A percentile compares a stretch with the other conserved stretches of the same genome.
phyloP scores from a whole-genome alignment of 2,888 invertebrate genomes.

The Chloroclystis v-ata region DNA sequence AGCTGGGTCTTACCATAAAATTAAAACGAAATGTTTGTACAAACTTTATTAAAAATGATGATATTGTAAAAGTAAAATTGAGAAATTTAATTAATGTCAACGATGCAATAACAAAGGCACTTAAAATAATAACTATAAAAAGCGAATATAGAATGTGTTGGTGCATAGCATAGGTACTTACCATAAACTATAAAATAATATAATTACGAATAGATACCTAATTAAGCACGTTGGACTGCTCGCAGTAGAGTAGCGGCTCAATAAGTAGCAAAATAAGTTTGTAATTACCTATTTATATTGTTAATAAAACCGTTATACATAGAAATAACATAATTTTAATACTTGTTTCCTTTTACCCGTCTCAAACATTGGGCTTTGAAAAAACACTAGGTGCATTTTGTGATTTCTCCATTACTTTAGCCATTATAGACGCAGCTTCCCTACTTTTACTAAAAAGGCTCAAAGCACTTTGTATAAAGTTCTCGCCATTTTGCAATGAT shows the following conservation, averaged over 20 bases:
- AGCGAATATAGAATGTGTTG: constrained; percentile 46
- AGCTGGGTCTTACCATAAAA: constrained; percentile 36
- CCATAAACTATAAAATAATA: constrained; percentile 20
- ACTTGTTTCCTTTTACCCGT: not conserved
- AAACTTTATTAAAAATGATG: constrained; percentile 42
- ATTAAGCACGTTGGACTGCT: constrained; percentile 72
- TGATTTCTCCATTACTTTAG: constrained; percentile 22
- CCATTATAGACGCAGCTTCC: constrained; percentile 30
- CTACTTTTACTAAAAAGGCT: constrained; percentile 42
- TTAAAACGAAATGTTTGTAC: constrained; percentile 42
- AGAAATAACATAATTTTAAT: constrained; percentile 39
- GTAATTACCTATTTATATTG: constrained; percentile 77
- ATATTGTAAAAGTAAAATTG: constrained; percentile 22
- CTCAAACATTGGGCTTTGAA: not conserved
- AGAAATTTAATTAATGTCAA: constrained; percentile 24
- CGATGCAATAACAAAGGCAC: constrained; percentile 17
- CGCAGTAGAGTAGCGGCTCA: constrained; percentile 77
- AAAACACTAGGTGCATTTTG: constrained; percentile 3
- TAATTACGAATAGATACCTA: constrained; percentile 19
- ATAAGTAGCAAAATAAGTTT: constrained; percentile 70
- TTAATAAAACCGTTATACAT: constrained; percentile 78
- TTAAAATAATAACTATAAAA: constrained; percentile 11
- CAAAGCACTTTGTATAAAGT: constrained; percentile 35
- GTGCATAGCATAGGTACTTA: constrained; percentile 55
- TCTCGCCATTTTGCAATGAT: constrained; percentile 27